These are phyloP conservation scores for Kryptopterus vitreolus DNA, from an alignment of 2,797 vertebrate genomes.

Conservation along the genomic window DNA sequence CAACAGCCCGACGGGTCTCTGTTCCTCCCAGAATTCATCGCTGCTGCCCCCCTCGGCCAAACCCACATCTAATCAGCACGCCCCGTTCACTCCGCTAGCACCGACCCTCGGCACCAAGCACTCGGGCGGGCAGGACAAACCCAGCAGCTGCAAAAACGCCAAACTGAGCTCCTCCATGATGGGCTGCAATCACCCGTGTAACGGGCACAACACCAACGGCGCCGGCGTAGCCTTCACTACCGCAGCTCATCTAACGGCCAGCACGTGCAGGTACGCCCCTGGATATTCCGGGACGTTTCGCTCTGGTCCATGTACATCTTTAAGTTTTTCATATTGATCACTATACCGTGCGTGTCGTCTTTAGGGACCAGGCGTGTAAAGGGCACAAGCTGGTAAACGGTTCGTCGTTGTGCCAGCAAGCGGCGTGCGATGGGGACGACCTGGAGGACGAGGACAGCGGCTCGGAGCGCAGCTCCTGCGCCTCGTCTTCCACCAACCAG, in stretches of 20 bases:
- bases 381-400: constrained; percentile 94
- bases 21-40: constrained; percentile 84
- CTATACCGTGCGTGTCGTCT: constrained; percentile 30
- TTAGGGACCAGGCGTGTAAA: constrained; percentile 93
- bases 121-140: constrained; percentile 75
- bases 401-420: constrained; percentile 80
- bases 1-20: constrained; percentile 92
- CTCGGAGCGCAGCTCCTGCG: constrained; percentile 96
- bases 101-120: constrained; percentile 76
- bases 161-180: constrained; percentile 82
- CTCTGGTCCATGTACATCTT: neutral
- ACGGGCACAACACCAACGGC: constrained; percentile 81
- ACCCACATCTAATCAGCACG: constrained; percentile 79
- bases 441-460: constrained; percentile 98
- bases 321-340: neutral
- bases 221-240: constrained; percentile 79
- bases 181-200: constrained; percentile 91
- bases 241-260: constrained; percentile 78
- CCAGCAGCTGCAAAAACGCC: constrained; percentile 86
- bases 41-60: constrained; percentile 80
- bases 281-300: no score
- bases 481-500: constrained; percentile 95
- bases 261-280: constrained; percentile 81
- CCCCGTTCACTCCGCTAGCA: constrained; percentile 80
- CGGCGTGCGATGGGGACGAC: constrained; percentile 88